Evolutionary conservation across 1,140 invertebrate genomes (phyloP).

Genomic region (Ctenoplectra terminalis): DNA sequence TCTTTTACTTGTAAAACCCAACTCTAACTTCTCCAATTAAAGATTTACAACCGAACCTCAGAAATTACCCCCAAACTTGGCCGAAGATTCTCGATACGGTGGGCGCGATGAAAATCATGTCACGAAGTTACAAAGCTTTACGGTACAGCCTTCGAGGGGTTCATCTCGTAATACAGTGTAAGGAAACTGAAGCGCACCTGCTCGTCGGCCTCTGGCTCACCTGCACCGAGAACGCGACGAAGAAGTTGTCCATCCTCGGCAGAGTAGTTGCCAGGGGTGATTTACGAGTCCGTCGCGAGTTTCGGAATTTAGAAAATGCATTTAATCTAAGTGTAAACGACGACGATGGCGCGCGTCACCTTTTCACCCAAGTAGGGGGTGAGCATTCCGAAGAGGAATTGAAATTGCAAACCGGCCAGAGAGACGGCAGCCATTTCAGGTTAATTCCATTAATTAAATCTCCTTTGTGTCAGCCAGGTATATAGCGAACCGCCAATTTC

Average conservation of each 20-base stretch:
- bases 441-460: slow-evolving; percentile 71
- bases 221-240: neutral
- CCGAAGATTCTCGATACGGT: neutral
- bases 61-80: too few species aligned
- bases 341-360: slow-evolving; percentile 49
- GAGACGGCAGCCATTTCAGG: slow-evolving; percentile 54
- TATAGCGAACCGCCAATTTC: slow-evolving; percentile 49
- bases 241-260: slow-evolving; percentile 35
- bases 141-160: neutral
- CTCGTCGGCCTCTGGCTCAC: neutral
- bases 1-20: too few species aligned
- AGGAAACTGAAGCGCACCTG: neutral
- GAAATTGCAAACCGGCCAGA: slow-evolving; percentile 66
- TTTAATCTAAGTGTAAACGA: slow-evolving; percentile 60
- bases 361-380: slow-evolving; percentile 41
- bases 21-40: too few species aligned
- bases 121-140: neutral
- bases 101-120: neutral
- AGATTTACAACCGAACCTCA: too few species aligned
- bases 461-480: slow-evolving; percentile 57
- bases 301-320: slow-evolving; percentile 69
- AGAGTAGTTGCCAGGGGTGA: slow-evolving; percentile 29
- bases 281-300: slow-evolving; percentile 59
- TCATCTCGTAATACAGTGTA: neutral
- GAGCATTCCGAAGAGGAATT: slow-evolving; percentile 67